Base-by-base conservation (phyloP, 2,888 invertebrate genomes). In the Listrodromus nycthemerus region DNA sequence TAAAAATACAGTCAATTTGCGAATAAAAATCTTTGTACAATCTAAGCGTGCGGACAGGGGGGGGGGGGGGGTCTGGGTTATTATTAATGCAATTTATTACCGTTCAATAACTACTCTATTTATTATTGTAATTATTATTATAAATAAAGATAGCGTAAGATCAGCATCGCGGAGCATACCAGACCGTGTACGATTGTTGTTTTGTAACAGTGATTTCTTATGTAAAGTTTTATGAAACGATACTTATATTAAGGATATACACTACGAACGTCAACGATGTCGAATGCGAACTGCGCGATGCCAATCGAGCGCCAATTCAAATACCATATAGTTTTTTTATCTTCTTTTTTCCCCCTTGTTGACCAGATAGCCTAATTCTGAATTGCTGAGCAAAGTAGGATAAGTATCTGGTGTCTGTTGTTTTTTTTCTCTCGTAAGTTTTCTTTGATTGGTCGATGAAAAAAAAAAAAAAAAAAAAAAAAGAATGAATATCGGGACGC, bases 1-100 rank as follows among this genome's bases (percentile, higher is more conserved):
- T 13, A 75, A 67, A 76, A 66, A 74, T 58, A 65, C 52, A 76
- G 24, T 69, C 52, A 65, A 71, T 66, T 77, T 61, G 58, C 24
- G 33, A 80, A 71, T 80, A 66, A 79, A 83, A 83, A 80, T 75
- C 80, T 83, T 79, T 76, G 85, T 85, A 85, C 83, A 85, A 80
- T 80, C 74, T 82, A 82, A 69, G 30, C 41, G 76, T 19, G 55
- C 8, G 55, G 10, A 24, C 8, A 24, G 10, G 13, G 30, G 58
- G 58, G 45, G 45, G 7, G 45, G 37, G 69, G 13, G 24, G 13
- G 30, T 48, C 67, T 45, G 58, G 70, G 70, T 33, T 58, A 71
- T 69, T 24, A 61, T 58, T 55, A 77, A 21, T 52, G 71, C 50
- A 33, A 67, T 61, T 80, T 52, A 75, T 69, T 80, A 80, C 24